phyloP scores from a whole-genome alignment of 2,888 invertebrate genomes.

The Nasonia oneida region DNA sequence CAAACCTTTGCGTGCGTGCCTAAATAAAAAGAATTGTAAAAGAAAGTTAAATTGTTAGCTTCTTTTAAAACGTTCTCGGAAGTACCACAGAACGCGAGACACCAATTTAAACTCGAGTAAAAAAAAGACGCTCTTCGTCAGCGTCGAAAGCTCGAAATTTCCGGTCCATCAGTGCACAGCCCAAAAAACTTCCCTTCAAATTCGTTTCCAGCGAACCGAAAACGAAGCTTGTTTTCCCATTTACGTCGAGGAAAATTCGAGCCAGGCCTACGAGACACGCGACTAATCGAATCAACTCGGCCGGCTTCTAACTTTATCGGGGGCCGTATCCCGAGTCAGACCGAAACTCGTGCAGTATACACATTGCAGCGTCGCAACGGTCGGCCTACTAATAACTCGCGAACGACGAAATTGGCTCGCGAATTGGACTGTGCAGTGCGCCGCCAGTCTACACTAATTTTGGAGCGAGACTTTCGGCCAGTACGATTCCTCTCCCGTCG shows the following conservation, averaged over 20 bases:
- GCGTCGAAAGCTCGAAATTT: not conserved
- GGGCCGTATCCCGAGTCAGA: not conserved
- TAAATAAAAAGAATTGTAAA: too few species aligned
- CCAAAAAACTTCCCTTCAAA: not conserved
- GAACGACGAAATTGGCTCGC: conserved; percentile 25
- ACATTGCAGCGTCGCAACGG: not conserved
- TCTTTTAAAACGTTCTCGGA: not conserved
- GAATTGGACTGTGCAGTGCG: conserved; percentile 11
- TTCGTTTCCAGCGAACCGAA: not conserved
- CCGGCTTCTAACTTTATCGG: conserved; percentile 37
- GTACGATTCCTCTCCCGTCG: not conserved
- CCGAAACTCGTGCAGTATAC: not conserved
- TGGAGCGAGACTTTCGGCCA: conserved; percentile 40
- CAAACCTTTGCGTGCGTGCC: too few species aligned
- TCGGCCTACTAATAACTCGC: conserved; percentile 31
- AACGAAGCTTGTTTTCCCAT: not conserved
- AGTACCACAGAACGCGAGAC: not conserved
- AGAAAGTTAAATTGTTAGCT: not conserved
- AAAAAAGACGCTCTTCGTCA: not conserved
- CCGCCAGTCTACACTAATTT: conserved; percentile 63
- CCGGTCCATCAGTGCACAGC: not conserved
- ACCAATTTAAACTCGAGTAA: not conserved
- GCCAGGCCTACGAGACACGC: conserved; percentile 23
- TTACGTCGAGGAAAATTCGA: not conserved
- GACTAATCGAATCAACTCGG: conserved; percentile 68